Evolutionary conservation across 2,797 vertebrate genomes (phyloP), one percentile per base, ranked within the genome.

Genomic region (Coregonus sp.): DNA sequence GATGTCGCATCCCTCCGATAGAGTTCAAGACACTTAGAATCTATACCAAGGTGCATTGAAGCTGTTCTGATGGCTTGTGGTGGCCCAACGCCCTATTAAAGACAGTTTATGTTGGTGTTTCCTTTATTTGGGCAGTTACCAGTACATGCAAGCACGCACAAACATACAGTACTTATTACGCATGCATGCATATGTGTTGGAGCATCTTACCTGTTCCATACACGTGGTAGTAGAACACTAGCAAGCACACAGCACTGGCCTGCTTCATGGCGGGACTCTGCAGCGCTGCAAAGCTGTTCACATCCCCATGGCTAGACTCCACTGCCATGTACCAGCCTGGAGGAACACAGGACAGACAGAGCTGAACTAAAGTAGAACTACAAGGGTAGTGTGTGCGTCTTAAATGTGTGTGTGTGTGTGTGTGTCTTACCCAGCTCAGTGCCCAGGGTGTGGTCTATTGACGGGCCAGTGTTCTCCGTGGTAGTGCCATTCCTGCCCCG

Each of bases 171-270:
- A 47, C 40, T 9, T 47, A n/a, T 15, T 25, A 78, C 35, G 66
- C 40, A 37, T 9, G 50, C 51, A 6, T 4, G 66, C 56, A 78
- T 6, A 86, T 74, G 18, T n/a, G 20, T 29, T 33, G 20, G 12
- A 12, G 33, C 7, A 25, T 54, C 90, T 63, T 86, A 95, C 93
- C 92, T 0, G 89, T 82, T 81, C 93, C 92, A 74, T 84, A 84
- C 86, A 93, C 91, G 82, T 92, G 93, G 87, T 93, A 93, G 83
- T 92, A 92, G 84, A 95, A 95, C 73, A 91, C 89, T 1, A 95
- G 80, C 9, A 86, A 88, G 84, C 94, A 94, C 71, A 80, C 82
- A 59, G 85, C 3, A 70, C 92, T 91, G 84, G 93, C 83, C 75
- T 94, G 85, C 74, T 73, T 84, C 91, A 94, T 92, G 63, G 29